Percentiles rank a stretch among this genome's conserved stretches.
Evolutionary conservation across 2,797 vertebrate species (phyloP).

Genomic region (Cheirogaleus major): DNA sequence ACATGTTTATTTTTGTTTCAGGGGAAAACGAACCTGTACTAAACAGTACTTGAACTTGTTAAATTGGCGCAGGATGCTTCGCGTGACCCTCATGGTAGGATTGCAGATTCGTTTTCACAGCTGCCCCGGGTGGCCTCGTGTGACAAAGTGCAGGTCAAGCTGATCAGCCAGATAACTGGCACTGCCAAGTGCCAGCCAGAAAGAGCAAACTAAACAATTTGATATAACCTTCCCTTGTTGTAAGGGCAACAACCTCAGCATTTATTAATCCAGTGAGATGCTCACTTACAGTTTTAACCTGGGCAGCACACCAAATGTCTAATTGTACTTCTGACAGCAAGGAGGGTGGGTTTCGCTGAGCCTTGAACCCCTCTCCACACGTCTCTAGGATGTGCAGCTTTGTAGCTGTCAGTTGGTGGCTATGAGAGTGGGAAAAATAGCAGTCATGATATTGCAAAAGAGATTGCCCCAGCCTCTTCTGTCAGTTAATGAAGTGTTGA

Average conservation of each 20-base stretch:
- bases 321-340: slow-evolving; percentile 2
- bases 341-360: background rate
- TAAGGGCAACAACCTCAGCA: background rate
- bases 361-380: background rate
- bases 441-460: background rate
- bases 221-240: background rate
- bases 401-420: background rate
- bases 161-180: background rate
- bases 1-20: background rate
- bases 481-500: slow-evolving; percentile 61
- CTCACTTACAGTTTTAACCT: slow-evolving; percentile 36
- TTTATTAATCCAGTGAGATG: background rate
- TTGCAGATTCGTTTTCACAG: background rate
- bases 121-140: background rate
- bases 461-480: slow-evolving; percentile 41
- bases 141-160: background rate
- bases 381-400: background rate
- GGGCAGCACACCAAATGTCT: background rate
- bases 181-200: background rate
- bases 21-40: background rate
- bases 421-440: slow-evolving; percentile 17
- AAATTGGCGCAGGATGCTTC: background rate
- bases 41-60: background rate
- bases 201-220: background rate
- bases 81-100: background rate